phyloP scores from a whole-genome alignment of 2,797 vertebrate species.

The Pampus argenteus region DNA sequence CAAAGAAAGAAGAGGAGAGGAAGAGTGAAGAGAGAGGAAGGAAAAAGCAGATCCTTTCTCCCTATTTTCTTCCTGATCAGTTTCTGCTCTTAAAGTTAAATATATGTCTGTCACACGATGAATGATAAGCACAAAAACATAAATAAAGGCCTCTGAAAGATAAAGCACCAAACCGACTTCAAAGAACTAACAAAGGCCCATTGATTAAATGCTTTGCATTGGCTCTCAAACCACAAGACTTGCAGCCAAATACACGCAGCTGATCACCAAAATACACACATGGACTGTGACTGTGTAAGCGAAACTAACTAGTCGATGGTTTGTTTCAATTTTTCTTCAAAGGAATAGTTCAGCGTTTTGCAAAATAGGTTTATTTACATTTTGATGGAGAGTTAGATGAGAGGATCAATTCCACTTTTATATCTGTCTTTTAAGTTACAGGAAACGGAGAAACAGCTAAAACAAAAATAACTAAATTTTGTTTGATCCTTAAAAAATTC shows the following conservation, averaged over 20 bases:
- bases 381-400: too few species aligned
- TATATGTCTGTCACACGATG: not conserved
- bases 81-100: not conserved
- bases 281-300: not conserved
- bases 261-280: slow-evolving; percentile 24
- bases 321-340: not conserved
- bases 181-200: too few species aligned
- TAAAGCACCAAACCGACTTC: slow-evolving; percentile 9
- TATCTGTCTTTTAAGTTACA: too few species aligned
- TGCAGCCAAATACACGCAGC: slow-evolving; percentile 11
- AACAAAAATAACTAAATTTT: too few species aligned
- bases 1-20: slow-evolving; percentile 19
- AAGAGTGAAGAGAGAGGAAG: slow-evolving; percentile 18
- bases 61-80: not conserved
- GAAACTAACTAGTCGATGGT: not conserved
- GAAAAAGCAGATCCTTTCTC: slow-evolving; percentile 23
- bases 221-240: slow-evolving; percentile 12
- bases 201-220: slow-evolving; percentile 20
- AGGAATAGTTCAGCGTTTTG: too few species aligned
- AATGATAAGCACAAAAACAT: slow-evolving; percentile 7
- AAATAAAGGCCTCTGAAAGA: slow-evolving; percentile 4
- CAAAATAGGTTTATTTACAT: too few species aligned
- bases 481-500: too few species aligned
- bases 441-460: too few species aligned
- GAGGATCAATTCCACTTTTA: too few species aligned